phyloP scores from a whole-genome alignment of 2,113 vertebrate species.

The Lichenostomus cassidix region DNA sequence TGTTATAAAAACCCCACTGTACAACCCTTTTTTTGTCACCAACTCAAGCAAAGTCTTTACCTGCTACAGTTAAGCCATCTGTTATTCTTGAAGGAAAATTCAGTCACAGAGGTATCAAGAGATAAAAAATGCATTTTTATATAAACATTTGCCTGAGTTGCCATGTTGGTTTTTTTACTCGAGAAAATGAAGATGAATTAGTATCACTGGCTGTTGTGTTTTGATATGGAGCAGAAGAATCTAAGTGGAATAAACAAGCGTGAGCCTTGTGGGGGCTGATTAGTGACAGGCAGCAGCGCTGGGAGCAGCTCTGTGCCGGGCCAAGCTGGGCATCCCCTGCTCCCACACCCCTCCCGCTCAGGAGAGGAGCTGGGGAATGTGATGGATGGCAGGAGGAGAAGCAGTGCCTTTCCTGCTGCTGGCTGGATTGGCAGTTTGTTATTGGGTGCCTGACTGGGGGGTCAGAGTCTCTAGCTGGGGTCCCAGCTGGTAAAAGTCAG shows the following conservation, averaged over 20 bases:
- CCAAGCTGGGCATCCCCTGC: neutral
- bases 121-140: constrained; percentile 11
- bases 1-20: neutral
- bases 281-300: neutral
- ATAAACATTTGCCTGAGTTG: constrained; percentile 22
- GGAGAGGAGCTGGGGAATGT: neutral
- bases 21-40: neutral
- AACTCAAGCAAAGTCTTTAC: constrained; percentile 1
- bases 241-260: neutral
- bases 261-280: neutral
- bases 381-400: neutral
- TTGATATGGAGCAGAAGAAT: constrained; percentile 15
- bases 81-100: constrained; percentile 42
- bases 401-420: neutral
- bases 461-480: neutral
- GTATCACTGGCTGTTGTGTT: constrained; percentile 4
- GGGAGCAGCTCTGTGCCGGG: neutral
- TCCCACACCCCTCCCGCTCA: neutral
- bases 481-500: neutral
- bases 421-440: neutral
- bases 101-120: constrained; percentile 7
- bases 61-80: constrained; percentile 1
- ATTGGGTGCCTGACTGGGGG: fast-evolving
- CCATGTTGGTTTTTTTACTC: constrained; percentile 22
- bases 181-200: constrained; percentile 61